phyloP scores from a whole-genome alignment of 2,888 invertebrate genomes.

The Argyra leucocephala region DNA sequence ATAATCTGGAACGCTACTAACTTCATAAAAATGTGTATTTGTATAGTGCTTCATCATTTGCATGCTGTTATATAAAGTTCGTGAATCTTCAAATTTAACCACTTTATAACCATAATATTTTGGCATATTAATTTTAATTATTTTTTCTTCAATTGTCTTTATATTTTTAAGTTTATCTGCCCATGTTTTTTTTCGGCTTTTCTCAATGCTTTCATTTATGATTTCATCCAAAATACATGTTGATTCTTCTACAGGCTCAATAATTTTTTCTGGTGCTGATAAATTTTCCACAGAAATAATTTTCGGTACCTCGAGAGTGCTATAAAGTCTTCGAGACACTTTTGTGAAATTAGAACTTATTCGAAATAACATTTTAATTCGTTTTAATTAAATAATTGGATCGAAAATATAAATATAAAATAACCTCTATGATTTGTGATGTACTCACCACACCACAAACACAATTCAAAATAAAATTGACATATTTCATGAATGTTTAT shows the following conservation, averaged over 20 bases:
- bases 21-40: constrained; percentile 59
- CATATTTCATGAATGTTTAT: too few relatives aligned
- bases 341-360: not conserved
- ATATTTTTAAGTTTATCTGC: constrained; percentile 54
- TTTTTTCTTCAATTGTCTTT: constrained; percentile 73
- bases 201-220: not conserved
- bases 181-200: constrained; percentile 36
- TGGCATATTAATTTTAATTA: constrained; percentile 73
- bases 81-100: constrained; percentile 51
- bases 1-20: constrained; percentile 49
- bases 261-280: not conserved
- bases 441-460: too few relatives aligned
- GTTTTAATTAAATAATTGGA: too few relatives aligned
- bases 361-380: not conserved
- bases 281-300: not conserved
- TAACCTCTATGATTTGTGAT: too few relatives aligned
- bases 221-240: not conserved
- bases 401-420: too few relatives aligned
- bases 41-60: constrained; percentile 66
- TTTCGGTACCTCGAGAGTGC: not conserved
- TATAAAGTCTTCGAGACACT: not conserved
- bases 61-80: constrained; percentile 57
- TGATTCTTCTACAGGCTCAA: not conserved
- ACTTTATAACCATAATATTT: constrained; percentile 69
- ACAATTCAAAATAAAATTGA: too few relatives aligned